Conservation (phyloP, 2,888 invertebrate genomes). For the Nemapogon koenigi region DNA sequence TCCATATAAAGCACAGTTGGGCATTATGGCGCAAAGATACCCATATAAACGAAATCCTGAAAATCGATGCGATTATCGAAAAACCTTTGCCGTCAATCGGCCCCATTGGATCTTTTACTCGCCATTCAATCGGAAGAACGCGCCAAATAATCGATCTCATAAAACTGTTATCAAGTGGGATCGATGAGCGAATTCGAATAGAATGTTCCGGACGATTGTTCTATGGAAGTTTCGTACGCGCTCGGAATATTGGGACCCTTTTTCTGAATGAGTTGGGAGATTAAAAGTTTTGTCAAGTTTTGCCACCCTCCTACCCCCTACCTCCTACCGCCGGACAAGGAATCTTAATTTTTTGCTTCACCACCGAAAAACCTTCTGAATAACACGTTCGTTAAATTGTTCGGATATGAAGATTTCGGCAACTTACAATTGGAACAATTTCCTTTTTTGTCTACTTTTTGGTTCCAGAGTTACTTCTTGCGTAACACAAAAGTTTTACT, state of each 20-base stretch:
- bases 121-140: slow-evolving; percentile 9
- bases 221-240: slow-evolving; percentile 7
- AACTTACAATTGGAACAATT: no score
- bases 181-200: slow-evolving; percentile 8
- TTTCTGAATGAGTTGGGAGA: slow-evolving; percentile 9
- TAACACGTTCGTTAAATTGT: slow-evolving; percentile 8
- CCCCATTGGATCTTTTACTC: slow-evolving; percentile 6
- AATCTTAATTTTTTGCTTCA: slow-evolving; percentile 9
- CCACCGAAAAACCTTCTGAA: neutral
- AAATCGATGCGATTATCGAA: no score
- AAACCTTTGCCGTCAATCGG: slow-evolving; percentile 5
- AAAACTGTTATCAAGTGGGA: slow-evolving; percentile 8
- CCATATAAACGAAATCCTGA: no score
- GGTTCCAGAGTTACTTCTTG: no score
- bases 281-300: slow-evolving; percentile 10
- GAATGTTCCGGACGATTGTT: slow-evolving; percentile 9
- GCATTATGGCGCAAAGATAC: no score
- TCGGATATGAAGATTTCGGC: slow-evolving; percentile 8
- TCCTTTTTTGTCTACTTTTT: no score
- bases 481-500: no score
- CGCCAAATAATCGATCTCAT: slow-evolving; percentile 7
- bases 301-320: neutral
- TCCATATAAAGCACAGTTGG: no score
- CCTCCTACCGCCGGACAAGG: neutral
- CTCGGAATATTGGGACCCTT: slow-evolving; percentile 9